Evolutionary conservation across 1,140 invertebrate genomes (phyloP).

Genomic region (Calliphora vicina): DNA sequence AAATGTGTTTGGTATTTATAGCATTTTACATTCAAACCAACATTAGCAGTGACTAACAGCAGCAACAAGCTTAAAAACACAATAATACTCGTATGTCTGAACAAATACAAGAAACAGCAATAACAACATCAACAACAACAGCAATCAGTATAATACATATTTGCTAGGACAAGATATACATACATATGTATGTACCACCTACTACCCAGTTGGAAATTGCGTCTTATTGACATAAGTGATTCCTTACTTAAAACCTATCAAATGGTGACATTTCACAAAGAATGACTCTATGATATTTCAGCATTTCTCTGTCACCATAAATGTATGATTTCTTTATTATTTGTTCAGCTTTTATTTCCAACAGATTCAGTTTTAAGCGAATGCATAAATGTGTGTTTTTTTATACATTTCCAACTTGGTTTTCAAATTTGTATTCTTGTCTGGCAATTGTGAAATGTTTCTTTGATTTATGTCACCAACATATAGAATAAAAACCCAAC

Average conservation of each 20-base stretch:
- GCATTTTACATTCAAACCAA: neutral
- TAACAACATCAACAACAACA: neutral
- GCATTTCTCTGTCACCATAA: no score
- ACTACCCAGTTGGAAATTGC: no score
- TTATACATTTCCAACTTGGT: no score
- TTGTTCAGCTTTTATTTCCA: no score
- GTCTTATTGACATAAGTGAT: no score
- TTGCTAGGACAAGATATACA: neutral
- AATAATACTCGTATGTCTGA: neutral
- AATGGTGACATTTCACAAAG: no score
- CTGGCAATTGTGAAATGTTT: slow-evolving; percentile 1
- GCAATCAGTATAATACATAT: neutral
- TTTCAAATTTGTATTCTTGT: neutral
- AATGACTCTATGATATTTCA: no score
- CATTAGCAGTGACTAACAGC: neutral
- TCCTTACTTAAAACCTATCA: no score
- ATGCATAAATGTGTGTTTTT: no score
- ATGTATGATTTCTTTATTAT: no score
- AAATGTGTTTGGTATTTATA: no score
- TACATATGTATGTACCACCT: neutral
- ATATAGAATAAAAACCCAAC: neutral
- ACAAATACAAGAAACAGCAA: neutral
- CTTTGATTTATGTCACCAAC: slow-evolving; percentile 10
- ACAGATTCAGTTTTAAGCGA: no score
- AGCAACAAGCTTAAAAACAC: neutral